phyloP scores from a whole-genome alignment of 1,140 invertebrate species.

The Triops cancriformis region DNA sequence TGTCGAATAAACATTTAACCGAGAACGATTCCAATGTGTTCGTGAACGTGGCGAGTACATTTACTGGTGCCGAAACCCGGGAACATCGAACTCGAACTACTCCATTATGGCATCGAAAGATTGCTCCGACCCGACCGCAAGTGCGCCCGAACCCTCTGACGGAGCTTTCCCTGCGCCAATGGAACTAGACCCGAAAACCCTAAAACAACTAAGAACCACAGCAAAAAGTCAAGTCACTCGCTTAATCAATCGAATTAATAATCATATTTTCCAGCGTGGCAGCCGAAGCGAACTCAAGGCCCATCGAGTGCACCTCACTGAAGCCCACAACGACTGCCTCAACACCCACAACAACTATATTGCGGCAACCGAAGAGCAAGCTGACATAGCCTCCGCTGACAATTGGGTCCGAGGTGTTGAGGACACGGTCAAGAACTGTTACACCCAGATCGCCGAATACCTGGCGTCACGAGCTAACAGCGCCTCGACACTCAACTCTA shows the following conservation, averaged over 20 bases:
- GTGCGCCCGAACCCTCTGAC: neutral
- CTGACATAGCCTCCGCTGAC: neutral
- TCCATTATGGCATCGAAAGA: neutral
- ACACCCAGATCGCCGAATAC: slow-evolving; percentile 1
- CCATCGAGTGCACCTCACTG: slow-evolving; percentile 10
- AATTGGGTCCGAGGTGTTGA: slow-evolving; percentile 15
- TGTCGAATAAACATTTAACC: no score
- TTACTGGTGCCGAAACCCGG: neutral
- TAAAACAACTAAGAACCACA: neutral
- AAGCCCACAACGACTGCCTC: neutral
- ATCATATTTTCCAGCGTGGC: neutral
- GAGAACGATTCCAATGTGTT: no score
- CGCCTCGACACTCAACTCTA: no score
- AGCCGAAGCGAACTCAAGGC: no score
- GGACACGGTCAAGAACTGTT: neutral
- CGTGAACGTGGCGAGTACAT: no score
- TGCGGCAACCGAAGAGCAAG: no score
- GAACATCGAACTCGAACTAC: neutral
- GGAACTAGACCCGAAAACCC: no score
- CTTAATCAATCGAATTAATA: neutral
- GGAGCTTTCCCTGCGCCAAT: no score
- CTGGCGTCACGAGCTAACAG: neutral
- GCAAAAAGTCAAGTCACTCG: neutral
- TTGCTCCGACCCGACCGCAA: neutral
- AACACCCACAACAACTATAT: neutral